Evolutionary conservation across 2,113 vertebrate genomes (phyloP), one percentile per base, ranked within the genome.

Genomic region (Lagopus muta): DNA sequence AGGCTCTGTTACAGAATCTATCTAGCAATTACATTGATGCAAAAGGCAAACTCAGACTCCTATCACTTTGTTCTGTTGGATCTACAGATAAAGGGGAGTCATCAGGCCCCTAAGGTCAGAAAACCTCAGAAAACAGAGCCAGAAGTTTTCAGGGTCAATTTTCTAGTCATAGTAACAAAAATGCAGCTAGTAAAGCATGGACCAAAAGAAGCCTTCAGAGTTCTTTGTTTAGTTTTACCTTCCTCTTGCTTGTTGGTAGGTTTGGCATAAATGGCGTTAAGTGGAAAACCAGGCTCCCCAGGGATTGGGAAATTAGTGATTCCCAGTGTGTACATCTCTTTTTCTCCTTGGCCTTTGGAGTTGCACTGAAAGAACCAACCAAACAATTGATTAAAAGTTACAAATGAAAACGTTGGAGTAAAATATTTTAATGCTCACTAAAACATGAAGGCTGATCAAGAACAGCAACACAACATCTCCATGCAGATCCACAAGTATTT

Each of bases 231-330:
- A 52, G 64, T 82, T 98, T 98, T 96, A 98, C 98, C 98, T 65
- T 98, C 98, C 88, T 98, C 98, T 86, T 98, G 98, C 83, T 98
- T 98, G 95, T 96, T 98, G 61, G 92, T 95, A 94, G 98, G 98
- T 82, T 98, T 98, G 94, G 98, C 98, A 0, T 99, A 99, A 98
- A 99, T 99, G 45, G 99, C 99, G 3, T 99, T 99, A 9, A 99
- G 99, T 2, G 99, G 99, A 80, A 99, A 99, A n/a, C 99, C 99
- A 10, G 99, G 99, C 77, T 99, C 99, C 96, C 99, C 99, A 0
- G 99, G 99, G 83, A 99, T 99, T n/a, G 99, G 99, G 65, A 99
- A 99, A 95, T 98, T 99, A 11, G 99, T 99, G 95, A 99, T 99
- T 77, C 99, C 99, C 48, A 99, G 96, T 0, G 99, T 99, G 96